A percentile compares a stretch with the other conserved stretches of the same genome.
phyloP scores from a whole-genome alignment of 2,888 invertebrate genomes.

The Dryadula phaetusa region DNA sequence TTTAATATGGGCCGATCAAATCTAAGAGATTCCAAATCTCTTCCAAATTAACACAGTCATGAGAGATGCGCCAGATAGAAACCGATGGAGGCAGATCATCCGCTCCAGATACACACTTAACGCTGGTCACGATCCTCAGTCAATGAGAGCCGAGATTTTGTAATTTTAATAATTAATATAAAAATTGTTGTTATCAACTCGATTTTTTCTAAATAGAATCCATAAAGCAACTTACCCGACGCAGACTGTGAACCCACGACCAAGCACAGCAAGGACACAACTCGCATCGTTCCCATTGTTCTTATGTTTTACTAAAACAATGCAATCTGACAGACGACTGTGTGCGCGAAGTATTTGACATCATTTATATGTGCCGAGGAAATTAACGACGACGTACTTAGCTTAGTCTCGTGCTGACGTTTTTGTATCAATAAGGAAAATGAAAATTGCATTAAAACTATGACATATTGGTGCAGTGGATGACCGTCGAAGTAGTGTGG shows the following conservation, averaged over 20 bases:
- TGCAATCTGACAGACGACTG: slow-evolving; percentile 1
- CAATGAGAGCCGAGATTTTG: background rate
- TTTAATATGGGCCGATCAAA: no score
- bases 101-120: no score
- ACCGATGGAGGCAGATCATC: no score
- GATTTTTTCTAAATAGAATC: no score
- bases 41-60: no score
- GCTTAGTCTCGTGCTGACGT: background rate
- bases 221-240: slow-evolving; percentile 15
- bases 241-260: background rate
- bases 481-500: no score
- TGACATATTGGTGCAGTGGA: no score
- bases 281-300: slow-evolving; percentile 2
- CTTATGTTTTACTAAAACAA: slow-evolving; percentile 1
- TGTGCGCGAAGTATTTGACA: background rate
- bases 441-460: background rate
- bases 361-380: slow-evolving; percentile 20
- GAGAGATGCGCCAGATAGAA: no score
- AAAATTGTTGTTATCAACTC: no score
- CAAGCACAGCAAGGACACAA: background rate
- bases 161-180: no score
- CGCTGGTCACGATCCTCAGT: no score
- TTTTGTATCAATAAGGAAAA: background rate
- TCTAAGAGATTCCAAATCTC: no score
- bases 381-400: background rate